Base-by-base conservation (phyloP, 2,888 invertebrate genomes). In the Andrena chrysosceles region DNA sequence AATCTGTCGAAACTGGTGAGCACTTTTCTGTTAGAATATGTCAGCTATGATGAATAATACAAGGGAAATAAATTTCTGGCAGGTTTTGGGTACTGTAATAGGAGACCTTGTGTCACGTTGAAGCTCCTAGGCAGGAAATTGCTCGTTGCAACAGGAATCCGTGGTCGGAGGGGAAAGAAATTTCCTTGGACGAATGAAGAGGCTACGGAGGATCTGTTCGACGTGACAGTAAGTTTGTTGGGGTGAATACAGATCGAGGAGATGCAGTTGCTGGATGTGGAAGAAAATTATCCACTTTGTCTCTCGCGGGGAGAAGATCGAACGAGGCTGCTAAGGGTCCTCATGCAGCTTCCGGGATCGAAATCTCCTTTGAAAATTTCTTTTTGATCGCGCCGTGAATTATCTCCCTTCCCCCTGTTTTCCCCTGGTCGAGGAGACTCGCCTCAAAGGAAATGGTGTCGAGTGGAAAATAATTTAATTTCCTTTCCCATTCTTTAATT, bases 281-380 rank as follows among this genome's bases (percentile, higher is more conserved):
- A 80, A 76, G 87, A 87, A 85, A 87, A 87, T 87, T 87, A 87
- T 87, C 87, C 74, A 87, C 85, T 87, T 87, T 85, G 83, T 87
- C 80, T 87, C 77, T 23, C 23, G 64, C 74, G 71, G 63, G n/a
- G 42, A 59, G 56, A 48, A 42, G 70, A 76, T 83, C 76, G 70
- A 26, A 70, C 29, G 68, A 71, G 71, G 68, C 63, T 48, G 77
- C 72, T 75, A 70, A 85, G 78, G 80, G 72, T 75, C 64, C 68
- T 76, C 56, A 62, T 52, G 66, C 70, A 66, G 35, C 59, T 74
- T 59, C 10, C 62, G 20, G 42, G 56, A 60, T 67, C 35, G 59
- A 67, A 73, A 66, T 33, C 52, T 42, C 49, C 59, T 35, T 60
- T 54, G 68, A 29, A 67, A 70, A 67, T 70, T 80, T 64, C 59